These are phyloP conservation scores for Morpho deidamia DNA, from an alignment of 2,888 invertebrate genomes.

Conservation along the genomic window DNA sequence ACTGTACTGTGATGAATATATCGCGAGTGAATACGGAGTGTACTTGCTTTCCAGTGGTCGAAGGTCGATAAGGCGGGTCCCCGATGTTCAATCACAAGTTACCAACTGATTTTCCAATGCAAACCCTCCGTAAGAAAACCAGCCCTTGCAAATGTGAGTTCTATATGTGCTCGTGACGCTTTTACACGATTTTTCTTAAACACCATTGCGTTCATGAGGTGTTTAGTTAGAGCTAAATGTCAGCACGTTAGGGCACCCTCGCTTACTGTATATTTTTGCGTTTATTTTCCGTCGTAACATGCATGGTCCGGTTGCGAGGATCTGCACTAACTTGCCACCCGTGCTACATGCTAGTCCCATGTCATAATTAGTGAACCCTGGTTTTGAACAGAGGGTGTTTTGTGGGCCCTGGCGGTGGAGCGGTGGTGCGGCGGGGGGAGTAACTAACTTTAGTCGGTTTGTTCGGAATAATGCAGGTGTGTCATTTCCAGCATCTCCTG, in stretches of 20 bases:
- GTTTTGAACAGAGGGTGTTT: conserved; percentile 75
- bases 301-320: conserved; percentile 57
- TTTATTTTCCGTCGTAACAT: conserved; percentile 57
- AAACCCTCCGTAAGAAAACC: conserved; percentile 95
- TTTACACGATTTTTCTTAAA: conserved; percentile 34
- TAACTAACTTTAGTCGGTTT: conserved; percentile 60
- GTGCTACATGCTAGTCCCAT: conserved; percentile 46
- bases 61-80: conserved; percentile 41
- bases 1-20: conserved; percentile 36
- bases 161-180: conserved; percentile 37
- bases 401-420: conserved; percentile 50
- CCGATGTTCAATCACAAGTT: conserved; percentile 79
- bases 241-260: conserved; percentile 51
- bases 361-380: conserved; percentile 58
- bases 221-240: conserved; percentile 62
- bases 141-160: conserved; percentile 96
- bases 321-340: conserved; percentile 47
- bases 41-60: conserved; percentile 66
- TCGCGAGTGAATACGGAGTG: conserved; percentile 52
- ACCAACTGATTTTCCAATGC: conserved; percentile 84
- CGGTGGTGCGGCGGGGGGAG: conserved; percentile 48
- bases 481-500: conserved; percentile 78
- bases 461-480: conserved; percentile 76
- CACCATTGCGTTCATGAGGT: conserved; percentile 45
- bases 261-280: conserved; percentile 64